phyloP scores from a whole-genome alignment of 2,113 vertebrate genomes.

The Ceyx melanurus region DNA sequence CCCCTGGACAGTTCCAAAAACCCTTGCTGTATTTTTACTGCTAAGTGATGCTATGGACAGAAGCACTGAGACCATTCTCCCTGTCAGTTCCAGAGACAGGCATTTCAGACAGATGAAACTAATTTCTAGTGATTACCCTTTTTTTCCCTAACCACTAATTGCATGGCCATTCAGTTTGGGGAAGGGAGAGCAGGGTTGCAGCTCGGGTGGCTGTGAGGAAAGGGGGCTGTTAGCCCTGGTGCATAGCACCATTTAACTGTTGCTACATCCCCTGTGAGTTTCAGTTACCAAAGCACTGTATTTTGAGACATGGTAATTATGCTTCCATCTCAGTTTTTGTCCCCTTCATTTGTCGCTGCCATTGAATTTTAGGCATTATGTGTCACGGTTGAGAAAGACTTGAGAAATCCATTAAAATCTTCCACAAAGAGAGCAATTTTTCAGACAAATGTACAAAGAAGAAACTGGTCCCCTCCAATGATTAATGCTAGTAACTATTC shows the following conservation, averaged over 20 bases:
- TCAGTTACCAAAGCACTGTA: conserved; percentile 25
- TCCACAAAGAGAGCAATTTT: conserved; percentile 54
- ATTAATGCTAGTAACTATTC: conserved; percentile 59
- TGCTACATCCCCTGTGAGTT: not conserved
- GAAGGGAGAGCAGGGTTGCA: not conserved
- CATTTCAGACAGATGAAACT: not conserved
- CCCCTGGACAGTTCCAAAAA: not conserved
- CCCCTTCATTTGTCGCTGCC: conserved; percentile 18
- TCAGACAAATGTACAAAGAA: conserved; percentile 33
- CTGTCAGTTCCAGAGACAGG: not conserved
- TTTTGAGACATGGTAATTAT: conserved; percentile 8
- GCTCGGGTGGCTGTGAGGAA: not conserved
- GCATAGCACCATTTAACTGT: not conserved
- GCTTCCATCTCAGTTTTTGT: not conserved
- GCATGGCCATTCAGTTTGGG: not conserved
- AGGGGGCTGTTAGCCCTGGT: not conserved
- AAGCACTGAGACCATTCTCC: conserved; percentile 10
- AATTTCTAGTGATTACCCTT: not conserved
- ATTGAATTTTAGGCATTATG: conserved; percentile 29
- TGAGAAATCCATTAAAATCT: conserved; percentile 56
- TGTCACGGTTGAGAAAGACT: conserved; percentile 30
- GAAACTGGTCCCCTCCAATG: conserved; percentile 15
- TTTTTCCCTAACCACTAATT: not conserved
- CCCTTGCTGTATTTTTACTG: not conserved
- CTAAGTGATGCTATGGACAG: conserved; percentile 4